Conservation (phyloP, 2,888 invertebrate species). For the Bembecia ichneumoniformis region DNA sequence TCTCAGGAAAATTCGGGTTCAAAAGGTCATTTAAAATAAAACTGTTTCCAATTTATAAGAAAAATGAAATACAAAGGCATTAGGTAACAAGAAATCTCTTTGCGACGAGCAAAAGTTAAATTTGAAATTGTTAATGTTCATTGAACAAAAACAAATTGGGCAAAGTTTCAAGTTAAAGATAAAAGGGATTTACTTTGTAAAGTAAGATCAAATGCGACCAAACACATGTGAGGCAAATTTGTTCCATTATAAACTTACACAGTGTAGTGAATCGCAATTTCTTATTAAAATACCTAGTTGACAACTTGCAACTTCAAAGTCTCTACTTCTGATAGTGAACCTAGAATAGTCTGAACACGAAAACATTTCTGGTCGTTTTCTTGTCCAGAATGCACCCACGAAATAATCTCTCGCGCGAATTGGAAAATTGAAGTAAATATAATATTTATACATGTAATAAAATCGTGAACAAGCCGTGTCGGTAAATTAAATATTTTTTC, state of each 20-base stretch:
- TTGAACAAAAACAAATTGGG: constrained; percentile 37
- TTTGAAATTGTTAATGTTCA: constrained; percentile 37
- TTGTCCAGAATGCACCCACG: too few relatives aligned
- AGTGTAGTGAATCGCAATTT: background rate
- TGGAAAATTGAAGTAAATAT: too few relatives aligned
- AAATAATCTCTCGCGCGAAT: too few relatives aligned
- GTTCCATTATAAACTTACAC: background rate
- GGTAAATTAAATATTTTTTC: too few relatives aligned
- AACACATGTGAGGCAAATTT: background rate
- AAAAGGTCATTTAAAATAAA: too few relatives aligned
- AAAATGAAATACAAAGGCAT: background rate
- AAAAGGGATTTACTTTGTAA: constrained; percentile 22
- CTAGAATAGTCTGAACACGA: too few relatives aligned
- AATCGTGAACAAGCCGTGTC: too few relatives aligned
- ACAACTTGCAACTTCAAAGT: too few relatives aligned
- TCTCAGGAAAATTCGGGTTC: too few relatives aligned
- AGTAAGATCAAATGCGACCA: constrained; percentile 19
- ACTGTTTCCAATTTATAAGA: background rate
- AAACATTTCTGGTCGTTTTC: too few relatives aligned
- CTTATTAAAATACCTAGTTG: background rate
- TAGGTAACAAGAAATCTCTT: background rate
- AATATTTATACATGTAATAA: too few relatives aligned
- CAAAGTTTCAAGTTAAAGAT: constrained; percentile 24
- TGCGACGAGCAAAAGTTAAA: constrained; percentile 19
- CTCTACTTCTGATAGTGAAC: too few relatives aligned